Conservation (phyloP, 2,888 invertebrate genomes). For the Malacosoma neustria region DNA sequence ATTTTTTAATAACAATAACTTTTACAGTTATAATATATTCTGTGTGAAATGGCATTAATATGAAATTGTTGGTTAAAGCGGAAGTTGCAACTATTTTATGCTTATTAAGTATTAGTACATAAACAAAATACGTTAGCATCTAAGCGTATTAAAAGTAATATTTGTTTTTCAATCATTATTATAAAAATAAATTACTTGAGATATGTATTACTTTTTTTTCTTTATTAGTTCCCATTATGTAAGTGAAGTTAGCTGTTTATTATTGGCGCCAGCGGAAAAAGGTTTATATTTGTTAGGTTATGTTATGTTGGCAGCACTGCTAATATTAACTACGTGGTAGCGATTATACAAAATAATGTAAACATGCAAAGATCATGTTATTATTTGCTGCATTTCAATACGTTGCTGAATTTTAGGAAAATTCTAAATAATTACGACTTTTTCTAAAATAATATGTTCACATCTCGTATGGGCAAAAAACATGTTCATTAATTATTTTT, state of each 20-base stretch:
- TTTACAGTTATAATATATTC: conserved; percentile 2
- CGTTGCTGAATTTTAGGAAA: conserved; percentile 29
- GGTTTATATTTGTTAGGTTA: conserved; percentile 28
- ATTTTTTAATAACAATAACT: conserved; percentile 1
- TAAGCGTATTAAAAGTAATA: conserved; percentile 7
- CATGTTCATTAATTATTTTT: conserved; percentile 28
- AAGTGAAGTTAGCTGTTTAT: conserved; percentile 35
- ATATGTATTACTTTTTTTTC: no score
- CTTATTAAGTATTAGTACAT: conserved; percentile 3
- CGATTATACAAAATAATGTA: conserved; percentile 62
- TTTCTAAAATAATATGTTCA: not conserved
- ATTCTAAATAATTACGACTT: conserved; percentile 10
- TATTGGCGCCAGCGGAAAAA: conserved; percentile 67
- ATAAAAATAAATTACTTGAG: conserved; percentile 3
- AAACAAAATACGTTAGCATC: conserved; percentile 8
- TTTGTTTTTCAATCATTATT: conserved; percentile 1
- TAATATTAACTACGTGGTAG: conserved; percentile 68
- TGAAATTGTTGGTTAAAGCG: conserved; percentile 3
- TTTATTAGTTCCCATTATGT: no score
- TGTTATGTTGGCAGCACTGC: conserved; percentile 48
- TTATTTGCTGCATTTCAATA: no score
- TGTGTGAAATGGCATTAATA: conserved; percentile 2
- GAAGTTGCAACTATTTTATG: no score
- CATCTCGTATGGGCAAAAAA: conserved; percentile 3
- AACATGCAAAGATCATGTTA: conserved; percentile 64